These are phyloP conservation scores for Pavo muticus DNA, from an alignment of 2,113 vertebrate species.

Conservation along the genomic window DNA sequence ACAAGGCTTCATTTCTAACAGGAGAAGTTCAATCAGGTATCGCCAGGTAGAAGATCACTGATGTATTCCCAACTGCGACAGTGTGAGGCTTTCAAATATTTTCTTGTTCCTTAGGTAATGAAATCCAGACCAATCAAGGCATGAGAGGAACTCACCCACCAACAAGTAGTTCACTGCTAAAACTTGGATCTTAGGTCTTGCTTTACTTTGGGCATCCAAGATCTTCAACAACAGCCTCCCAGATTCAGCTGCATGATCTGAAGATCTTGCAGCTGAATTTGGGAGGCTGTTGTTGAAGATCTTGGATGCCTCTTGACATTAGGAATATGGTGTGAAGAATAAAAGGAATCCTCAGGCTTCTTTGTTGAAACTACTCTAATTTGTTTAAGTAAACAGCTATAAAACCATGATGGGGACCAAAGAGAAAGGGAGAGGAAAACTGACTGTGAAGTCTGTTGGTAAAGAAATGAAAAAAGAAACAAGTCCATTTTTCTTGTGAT, in stretches of 20 bases:
- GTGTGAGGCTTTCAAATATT: background rate
- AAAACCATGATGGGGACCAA: background rate
- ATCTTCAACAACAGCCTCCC: too few relatives aligned
- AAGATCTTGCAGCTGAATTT: too few relatives aligned
- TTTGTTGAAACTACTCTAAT: background rate
- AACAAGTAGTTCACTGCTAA: background rate
- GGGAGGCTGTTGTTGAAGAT: too few relatives aligned
- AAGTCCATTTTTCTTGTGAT: background rate
- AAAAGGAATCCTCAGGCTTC: accelerated
- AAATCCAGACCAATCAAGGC: background rate
- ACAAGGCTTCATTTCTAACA: background rate
- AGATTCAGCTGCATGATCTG: too few relatives aligned
- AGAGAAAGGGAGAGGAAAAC: background rate
- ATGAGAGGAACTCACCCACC: background rate
- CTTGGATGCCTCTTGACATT: background rate
- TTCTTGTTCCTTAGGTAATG: background rate
- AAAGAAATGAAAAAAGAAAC: background rate
- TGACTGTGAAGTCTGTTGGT: background rate
- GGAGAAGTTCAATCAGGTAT: background rate
- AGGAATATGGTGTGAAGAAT: background rate
- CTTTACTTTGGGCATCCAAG: background rate
- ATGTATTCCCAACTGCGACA: background rate
- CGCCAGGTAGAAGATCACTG: background rate
- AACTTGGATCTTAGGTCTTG: background rate
- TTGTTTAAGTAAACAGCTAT: background rate